Conservation (phyloP, 2,888 invertebrate species). For the Oeneis ivallda region DNA sequence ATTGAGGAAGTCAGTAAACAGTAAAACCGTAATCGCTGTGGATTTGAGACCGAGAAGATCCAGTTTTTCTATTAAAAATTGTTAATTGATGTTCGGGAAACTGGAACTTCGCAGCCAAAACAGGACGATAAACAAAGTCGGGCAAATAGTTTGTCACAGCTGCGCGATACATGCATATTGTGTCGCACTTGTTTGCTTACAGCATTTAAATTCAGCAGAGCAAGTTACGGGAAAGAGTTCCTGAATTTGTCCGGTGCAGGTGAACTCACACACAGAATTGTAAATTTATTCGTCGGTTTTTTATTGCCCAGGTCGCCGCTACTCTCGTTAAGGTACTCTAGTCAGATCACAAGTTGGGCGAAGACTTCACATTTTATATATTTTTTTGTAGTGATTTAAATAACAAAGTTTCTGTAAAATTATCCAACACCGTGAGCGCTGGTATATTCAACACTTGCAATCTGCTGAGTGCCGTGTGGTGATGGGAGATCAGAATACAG, state of each 20-base stretch:
- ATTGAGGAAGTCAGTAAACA: too few species aligned
- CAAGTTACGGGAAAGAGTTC: constrained; percentile 69
- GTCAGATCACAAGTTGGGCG: constrained; percentile 13
- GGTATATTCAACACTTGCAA: too few species aligned
- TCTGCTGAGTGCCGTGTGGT: too few species aligned
- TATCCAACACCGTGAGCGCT: background rate
- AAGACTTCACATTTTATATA: background rate
- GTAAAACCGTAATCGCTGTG: too few species aligned
- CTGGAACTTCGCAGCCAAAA: constrained; percentile 37
- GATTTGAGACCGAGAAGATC: background rate
- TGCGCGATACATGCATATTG: constrained; percentile 43
- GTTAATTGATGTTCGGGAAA: constrained; percentile 8
- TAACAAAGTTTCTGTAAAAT: background rate
- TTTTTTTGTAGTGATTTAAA: background rate
- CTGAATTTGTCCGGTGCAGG: constrained; percentile 72
- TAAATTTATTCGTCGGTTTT: constrained; percentile 72
- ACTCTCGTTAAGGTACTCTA: constrained; percentile 32
- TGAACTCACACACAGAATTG: constrained; percentile 73
- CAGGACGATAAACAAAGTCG: constrained; percentile 46
- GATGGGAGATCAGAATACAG: too few species aligned
- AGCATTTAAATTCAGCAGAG: constrained; percentile 48
- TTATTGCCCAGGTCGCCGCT: constrained; percentile 39
- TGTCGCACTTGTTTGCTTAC: constrained; percentile 57
- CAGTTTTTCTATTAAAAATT: constrained; percentile 1
- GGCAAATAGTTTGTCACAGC: constrained; percentile 45